Evolutionary conservation across 2,888 invertebrate species (phyloP), one percentile per base, ranked within the genome.

Genomic region (Nephrotoma guestfalica): DNA sequence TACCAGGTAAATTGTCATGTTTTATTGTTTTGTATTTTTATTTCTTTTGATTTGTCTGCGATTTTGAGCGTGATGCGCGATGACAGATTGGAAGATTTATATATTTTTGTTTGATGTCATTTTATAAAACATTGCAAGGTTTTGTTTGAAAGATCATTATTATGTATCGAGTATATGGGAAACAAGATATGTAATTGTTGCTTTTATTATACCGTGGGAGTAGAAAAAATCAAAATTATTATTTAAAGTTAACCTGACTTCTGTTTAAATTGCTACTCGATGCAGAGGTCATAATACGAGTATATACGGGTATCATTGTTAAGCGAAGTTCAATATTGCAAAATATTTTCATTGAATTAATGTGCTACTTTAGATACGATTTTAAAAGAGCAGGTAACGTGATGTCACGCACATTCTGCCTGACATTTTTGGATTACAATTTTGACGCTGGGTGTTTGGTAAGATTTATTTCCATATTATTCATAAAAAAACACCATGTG

Each of bases 1-100:
- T 95, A 90, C 95, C 95, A 91, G 95, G 95, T 95, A 71, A 71
- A 71, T 71, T 71, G 71, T 71, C 71, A 71, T 71, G 71, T 71
- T 71, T 71, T 71, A 57, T 57, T 92, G 92, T 92, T 90, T 86
- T 30, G 41, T 7, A 7, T 86, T 47, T 30, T 15, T 1, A 7
- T 57, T 47, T 30, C 42, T 51, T 86, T 40, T 86, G 11, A 45
- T 86, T 30, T 71, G 51, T 15, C 15, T 57, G 30, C 30, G 30
- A 71, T 9, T 71, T 18, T 30, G 30, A 9, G 71, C 71, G 71
- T 71, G 71, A 71, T 71, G 9, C 71, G 71, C 71, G 71, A 71
- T 71, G 71, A 71, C 71, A 71, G 71, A 30, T 71, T 71, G 71
- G 11, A 71, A 71, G 71, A 71, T 71, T 71, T 71, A 71, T 71